A percentile compares a stretch with the other conserved stretches of the same genome.
Evolutionary conservation across 2,113 vertebrate species (phyloP).

Genomic region (Mus spicilegus): DNA sequence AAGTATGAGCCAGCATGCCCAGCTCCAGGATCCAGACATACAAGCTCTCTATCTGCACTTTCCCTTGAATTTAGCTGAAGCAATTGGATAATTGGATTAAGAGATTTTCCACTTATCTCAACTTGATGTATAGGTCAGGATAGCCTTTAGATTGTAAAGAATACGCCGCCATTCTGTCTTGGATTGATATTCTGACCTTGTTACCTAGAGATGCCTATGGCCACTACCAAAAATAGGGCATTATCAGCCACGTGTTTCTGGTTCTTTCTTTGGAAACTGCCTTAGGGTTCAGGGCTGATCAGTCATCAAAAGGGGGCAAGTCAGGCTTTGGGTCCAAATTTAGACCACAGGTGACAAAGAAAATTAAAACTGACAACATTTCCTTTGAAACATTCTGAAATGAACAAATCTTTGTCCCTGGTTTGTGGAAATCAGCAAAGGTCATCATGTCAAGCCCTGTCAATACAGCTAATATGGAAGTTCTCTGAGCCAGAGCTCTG

Average conservation of each 20-base stretch:
- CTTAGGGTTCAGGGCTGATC: background rate
- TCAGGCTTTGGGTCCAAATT: background rate
- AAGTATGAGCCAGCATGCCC: background rate
- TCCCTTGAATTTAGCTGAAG: background rate
- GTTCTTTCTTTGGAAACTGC: constrained; percentile 37
- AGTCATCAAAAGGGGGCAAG: background rate
- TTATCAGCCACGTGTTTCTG: background rate
- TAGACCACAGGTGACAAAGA: background rate
- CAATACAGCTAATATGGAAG: background rate
- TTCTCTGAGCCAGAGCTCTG: background rate
- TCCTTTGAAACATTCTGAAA: constrained; percentile 22
- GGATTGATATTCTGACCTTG: constrained; percentile 2
- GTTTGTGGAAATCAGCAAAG: constrained; percentile 29
- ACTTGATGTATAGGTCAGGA: background rate
- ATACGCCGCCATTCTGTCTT: background rate
- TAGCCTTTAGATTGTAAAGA: background rate
- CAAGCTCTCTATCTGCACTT: background rate
- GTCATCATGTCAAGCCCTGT: background rate
- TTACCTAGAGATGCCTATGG: background rate
- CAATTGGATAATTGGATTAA: background rate
- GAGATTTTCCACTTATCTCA: background rate
- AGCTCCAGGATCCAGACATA: background rate
- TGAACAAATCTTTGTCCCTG: constrained; percentile 43
- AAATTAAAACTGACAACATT: background rate
- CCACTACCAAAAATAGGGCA: background rate